Conservation (phyloP, 2,888 invertebrate genomes). For the Lithophane ornitopus region DNA sequence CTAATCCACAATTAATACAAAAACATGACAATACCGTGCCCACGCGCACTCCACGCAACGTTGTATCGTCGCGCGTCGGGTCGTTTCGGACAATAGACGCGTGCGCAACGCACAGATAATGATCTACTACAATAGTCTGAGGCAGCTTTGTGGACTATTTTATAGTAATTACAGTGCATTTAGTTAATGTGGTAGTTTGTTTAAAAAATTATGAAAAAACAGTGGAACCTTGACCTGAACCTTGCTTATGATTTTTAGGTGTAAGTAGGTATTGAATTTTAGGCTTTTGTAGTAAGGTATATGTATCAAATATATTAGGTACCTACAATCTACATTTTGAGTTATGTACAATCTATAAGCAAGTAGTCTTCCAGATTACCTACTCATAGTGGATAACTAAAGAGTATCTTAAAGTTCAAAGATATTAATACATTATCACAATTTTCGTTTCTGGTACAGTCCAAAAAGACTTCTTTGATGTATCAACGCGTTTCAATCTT, state of each 20-base stretch:
- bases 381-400: background rate
- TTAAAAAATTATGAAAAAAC: background rate
- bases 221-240: background rate
- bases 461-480: background rate
- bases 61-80: background rate
- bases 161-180: slow-evolving; percentile 50
- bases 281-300: background rate
- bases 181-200: slow-evolving; percentile 31
- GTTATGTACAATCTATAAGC: background rate
- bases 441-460: background rate
- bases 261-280: background rate
- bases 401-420: background rate
- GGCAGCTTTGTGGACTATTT: slow-evolving; percentile 40
- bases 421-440: background rate
- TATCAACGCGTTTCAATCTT: background rate
- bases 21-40: slow-evolving; percentile 32
- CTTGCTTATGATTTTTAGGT: background rate
- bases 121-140: slow-evolving; percentile 40
- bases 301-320: background rate
- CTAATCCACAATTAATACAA: slow-evolving; percentile 40
- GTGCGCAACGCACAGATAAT: slow-evolving; percentile 44
- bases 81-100: slow-evolving; percentile 43
- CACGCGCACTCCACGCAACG: slow-evolving; percentile 32
- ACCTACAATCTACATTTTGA: background rate
- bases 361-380: background rate